Base-by-base conservation (phyloP, 2,888 invertebrate genomes). In the Amphipoea oculea region DNA sequence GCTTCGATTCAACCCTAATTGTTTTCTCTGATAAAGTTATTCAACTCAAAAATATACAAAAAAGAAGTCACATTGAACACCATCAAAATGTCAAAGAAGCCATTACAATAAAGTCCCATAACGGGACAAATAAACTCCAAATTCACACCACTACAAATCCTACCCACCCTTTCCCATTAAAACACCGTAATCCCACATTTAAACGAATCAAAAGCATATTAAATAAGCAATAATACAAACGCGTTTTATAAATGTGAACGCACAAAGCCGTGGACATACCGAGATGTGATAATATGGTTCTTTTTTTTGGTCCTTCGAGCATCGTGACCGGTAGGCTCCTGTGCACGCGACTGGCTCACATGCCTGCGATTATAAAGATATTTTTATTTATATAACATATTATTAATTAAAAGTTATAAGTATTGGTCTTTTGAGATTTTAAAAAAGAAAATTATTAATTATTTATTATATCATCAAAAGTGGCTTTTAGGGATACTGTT, bases 321-420 rank as follows among this genome's bases (percentile, higher is more conserved):
- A 84, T 89, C 90, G 90, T 90, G 90, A 90, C 90, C 88, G 70
- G 85, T 87, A 82, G 82, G 86, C 90, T 86, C 76, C 89, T 78
- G 86, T 79, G 78, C 83, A 78, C 78, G 81, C 73, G 57, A 76
- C 60, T 17, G 84, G 88, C 54, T 89, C 78, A 90, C 87, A 90
- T 90, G 88, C 45, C 72, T 62, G 71, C 86, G 81, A 84, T 84
- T 72, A 75, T 77, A 79, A 45, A 48, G 76, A 81, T 86, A 84
- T 78, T 60, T 48, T 69, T 74, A 63, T 48, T 65, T 82, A 60
- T 75, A 67, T 40, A 69, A n/a, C 69, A 79, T 40, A 51, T 51
- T 76, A 63, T 57, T 5, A 70, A 70, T 66, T 74, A 20, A 82
- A 73, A 36, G 12, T 23, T 12, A 11, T 42, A n/a, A n/a, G n/a